Evolutionary conservation across 2,797 vertebrate genomes (phyloP).

Genomic region (Varecia variegata): DNA sequence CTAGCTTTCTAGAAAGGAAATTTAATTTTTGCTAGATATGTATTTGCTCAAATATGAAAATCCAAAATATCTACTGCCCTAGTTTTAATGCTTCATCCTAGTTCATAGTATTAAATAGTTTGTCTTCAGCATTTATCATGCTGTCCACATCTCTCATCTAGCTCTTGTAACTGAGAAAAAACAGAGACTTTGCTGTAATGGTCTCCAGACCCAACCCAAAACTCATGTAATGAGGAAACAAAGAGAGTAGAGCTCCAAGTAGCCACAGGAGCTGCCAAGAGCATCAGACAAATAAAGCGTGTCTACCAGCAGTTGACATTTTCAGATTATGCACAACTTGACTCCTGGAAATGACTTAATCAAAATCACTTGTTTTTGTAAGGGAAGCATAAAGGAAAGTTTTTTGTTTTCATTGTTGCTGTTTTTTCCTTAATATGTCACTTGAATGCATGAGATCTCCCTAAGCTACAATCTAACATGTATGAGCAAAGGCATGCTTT

Average conservation of each 20-base stretch:
- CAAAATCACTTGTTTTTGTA: background rate
- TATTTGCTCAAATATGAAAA: background rate
- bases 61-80: background rate
- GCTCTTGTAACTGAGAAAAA: slow-evolving; percentile 32
- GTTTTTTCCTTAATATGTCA: background rate
- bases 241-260: background rate
- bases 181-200: background rate
- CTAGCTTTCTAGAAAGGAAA: background rate
- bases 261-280: background rate
- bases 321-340: background rate
- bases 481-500: background rate
- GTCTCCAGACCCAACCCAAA: background rate
- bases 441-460: background rate
- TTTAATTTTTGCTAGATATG: background rate
- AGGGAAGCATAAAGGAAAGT: background rate
- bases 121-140: background rate
- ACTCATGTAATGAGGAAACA: background rate
- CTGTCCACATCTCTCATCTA: background rate
- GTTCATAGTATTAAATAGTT: background rate
- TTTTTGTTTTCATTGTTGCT: background rate
- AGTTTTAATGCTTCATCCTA: background rate
- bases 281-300: background rate
- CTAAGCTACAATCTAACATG: background rate
- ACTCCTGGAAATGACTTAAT: background rate
- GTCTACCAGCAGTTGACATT: background rate